These are phyloP conservation scores for Diaphora mendica DNA, from an alignment of 2,888 invertebrate genomes.

Conservation along the genomic window DNA sequence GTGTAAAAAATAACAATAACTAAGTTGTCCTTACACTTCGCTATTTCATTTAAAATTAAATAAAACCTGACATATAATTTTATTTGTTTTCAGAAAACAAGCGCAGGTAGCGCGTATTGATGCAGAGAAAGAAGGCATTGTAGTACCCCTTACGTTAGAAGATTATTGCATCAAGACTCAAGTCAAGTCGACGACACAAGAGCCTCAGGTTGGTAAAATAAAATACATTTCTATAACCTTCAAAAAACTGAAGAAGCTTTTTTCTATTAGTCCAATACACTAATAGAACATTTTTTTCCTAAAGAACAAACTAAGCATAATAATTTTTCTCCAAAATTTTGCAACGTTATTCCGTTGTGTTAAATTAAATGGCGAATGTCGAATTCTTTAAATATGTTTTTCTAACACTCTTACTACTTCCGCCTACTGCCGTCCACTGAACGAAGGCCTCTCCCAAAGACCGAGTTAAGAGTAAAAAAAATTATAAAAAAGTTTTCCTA, in stretches of 20 bases:
- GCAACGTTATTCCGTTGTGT: neutral
- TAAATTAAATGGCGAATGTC: neutral
- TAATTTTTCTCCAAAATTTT: neutral
- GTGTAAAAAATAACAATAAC: neutral
- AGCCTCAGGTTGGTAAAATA: slow-evolving; percentile 84
- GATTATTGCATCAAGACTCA: slow-evolving; percentile 99
- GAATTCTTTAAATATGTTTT: neutral
- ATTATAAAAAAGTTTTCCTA: too few relatives aligned
- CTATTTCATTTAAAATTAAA: neutral
- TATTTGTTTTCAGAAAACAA: slow-evolving; percentile 92
- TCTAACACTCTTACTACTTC: neutral
- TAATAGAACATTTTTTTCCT: neutral
- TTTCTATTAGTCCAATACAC: neutral
- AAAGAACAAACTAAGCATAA: neutral
- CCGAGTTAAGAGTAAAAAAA: too few relatives aligned
- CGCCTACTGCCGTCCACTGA: too few relatives aligned
- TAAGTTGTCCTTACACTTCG: neutral
- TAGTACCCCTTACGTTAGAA: slow-evolving; percentile 98
- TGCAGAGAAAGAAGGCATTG: slow-evolving; percentile 98
- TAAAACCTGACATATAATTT: neutral
- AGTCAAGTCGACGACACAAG: slow-evolving; percentile 94
- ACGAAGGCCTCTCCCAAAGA: too few relatives aligned
- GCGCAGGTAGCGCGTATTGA: slow-evolving; percentile 97
- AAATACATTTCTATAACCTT: neutral
- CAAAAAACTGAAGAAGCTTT: neutral